These are phyloP conservation scores for Malurus cyaneus DNA, from an alignment of 2,113 vertebrate species.

Conservation along the genomic window DNA sequence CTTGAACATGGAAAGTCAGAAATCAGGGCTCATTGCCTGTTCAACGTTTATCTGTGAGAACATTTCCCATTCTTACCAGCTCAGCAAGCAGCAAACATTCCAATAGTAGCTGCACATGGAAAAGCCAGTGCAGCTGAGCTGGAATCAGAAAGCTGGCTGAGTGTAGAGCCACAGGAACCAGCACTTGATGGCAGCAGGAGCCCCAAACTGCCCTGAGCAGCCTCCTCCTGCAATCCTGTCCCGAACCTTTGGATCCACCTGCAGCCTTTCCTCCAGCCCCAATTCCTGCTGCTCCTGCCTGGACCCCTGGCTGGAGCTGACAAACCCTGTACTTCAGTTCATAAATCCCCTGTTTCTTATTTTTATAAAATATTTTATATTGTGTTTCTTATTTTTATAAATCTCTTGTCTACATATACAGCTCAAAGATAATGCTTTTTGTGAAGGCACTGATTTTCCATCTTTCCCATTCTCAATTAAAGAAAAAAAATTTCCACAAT, in stretches of 20 bases:
- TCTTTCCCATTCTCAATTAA: neutral
- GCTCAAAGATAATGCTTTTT: neutral
- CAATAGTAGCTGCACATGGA: accelerated
- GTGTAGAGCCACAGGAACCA: neutral
- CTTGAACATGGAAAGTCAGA: neutral
- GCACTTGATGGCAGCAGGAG: neutral
- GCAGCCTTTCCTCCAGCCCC: neutral
- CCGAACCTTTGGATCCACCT: neutral
- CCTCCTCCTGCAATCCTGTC: neutral
- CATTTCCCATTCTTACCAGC: neutral
- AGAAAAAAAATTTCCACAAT: neutral
- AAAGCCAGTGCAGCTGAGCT: neutral
- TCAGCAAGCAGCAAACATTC: neutral
- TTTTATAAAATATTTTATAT: too few relatives aligned
- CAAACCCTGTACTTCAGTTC: neutral
- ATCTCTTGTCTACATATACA: neutral
- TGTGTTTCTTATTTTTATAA: neutral
- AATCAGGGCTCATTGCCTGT: neutral
- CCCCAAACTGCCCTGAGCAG: neutral
- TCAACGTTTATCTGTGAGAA: neutral
- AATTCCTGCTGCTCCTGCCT: neutral
- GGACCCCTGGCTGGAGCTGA: neutral
- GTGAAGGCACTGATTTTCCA: neutral
- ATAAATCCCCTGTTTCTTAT: too few relatives aligned
- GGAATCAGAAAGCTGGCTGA: neutral